Conservation (phyloP, 2,113 vertebrate genomes). For the Nannospalax galili region DNA sequence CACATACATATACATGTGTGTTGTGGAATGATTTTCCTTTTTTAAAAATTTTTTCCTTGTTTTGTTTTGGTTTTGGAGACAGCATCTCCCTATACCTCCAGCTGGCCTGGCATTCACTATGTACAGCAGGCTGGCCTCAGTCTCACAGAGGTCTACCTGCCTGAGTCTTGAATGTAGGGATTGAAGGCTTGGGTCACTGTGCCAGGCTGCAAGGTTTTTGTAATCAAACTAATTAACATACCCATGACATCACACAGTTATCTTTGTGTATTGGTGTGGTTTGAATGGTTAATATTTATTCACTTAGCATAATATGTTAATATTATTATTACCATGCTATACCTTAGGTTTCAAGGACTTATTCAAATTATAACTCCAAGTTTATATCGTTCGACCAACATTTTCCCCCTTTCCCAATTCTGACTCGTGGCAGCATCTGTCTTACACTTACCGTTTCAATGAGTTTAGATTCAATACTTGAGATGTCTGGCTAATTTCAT, state of each 20-base stretch:
- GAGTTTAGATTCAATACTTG: neutral
- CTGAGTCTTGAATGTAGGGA: no score
- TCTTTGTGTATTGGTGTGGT: neutral
- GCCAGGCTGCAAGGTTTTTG: no score
- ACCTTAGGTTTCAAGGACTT: neutral
- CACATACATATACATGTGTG: neutral
- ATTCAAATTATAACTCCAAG: neutral
- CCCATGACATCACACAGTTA: neutral
- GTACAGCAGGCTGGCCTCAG: no score
- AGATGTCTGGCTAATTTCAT: neutral
- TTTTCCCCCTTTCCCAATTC: neutral
- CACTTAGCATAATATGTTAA: neutral
- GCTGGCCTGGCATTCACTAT: no score
- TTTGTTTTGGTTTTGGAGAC: no score
- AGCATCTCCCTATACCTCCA: no score
- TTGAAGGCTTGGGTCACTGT: no score
- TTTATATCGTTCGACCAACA: neutral
- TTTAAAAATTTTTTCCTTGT: no score
- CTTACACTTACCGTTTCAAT: neutral
- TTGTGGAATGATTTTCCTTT: neutral
- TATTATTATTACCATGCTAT: neutral
- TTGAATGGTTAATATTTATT: neutral
- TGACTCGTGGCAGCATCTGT: neutral
- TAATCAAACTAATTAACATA: neutral
- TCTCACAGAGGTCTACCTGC: no score